phyloP scores from a whole-genome alignment of 2,888 invertebrate genomes.

The Toxonevra muliebris region DNA sequence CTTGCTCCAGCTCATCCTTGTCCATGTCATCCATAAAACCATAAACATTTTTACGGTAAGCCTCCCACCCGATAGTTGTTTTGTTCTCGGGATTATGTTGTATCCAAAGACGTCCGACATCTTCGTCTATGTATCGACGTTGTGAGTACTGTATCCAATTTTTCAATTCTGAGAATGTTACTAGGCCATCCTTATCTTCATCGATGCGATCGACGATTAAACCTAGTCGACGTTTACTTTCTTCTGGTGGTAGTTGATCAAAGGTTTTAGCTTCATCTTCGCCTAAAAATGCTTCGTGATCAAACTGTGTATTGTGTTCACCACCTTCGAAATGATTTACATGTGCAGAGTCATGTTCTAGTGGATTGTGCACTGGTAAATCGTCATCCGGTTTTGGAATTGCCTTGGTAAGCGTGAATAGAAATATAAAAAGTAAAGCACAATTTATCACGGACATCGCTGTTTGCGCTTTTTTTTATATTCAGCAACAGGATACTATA shows the following conservation, averaged over 20 bases:
- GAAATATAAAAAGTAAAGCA: conserved; percentile 27
- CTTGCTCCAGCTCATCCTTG: conserved; percentile 72
- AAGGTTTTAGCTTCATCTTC: conserved; percentile 93
- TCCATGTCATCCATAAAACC: conserved; percentile 86
- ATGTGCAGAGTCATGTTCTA: conserved; percentile 78
- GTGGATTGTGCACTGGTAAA: conserved; percentile 66
- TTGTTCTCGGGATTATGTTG: conserved; percentile 83
- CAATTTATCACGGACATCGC: conserved; percentile 26
- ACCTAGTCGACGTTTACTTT: conserved; percentile 89
- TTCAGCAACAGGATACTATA: too few relatives aligned
- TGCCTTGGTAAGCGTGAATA: conserved; percentile 57
- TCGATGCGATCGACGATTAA: conserved; percentile 95
- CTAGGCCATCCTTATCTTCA: conserved; percentile 80
- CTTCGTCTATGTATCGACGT: conserved; percentile 88
- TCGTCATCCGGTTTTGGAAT: conserved; percentile 76
- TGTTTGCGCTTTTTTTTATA: too few relatives aligned
- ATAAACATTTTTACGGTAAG: conserved; percentile 80
- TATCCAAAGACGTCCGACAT: conserved; percentile 93
- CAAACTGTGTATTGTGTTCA: conserved; percentile 89
- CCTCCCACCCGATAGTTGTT: conserved; percentile 83
- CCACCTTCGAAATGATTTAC: conserved; percentile 79
- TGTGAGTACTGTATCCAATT: conserved; percentile 97
- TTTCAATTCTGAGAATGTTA: conserved; percentile 88
- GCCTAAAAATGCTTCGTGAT: conserved; percentile 97
- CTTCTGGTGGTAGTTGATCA: conserved; percentile 93